Percentiles rank a stretch among this genome's conserved stretches.
phyloP scores from a whole-genome alignment of 2,888 invertebrate genomes.

The Catocala fraxini region DNA sequence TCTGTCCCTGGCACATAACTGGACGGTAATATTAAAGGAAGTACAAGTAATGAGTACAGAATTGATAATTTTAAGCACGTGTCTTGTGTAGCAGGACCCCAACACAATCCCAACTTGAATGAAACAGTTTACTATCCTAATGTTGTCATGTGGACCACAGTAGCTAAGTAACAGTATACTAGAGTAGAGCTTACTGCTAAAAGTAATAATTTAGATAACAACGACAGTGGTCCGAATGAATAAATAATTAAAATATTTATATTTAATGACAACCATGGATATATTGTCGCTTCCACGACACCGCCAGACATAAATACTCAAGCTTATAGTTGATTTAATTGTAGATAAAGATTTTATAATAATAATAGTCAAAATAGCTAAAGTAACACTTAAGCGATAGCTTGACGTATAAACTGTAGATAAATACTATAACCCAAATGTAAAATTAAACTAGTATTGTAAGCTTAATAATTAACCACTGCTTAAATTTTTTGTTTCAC shows the following conservation, averaged over 20 bases:
- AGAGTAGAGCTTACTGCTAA: conserved; percentile 69
- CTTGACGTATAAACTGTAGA: conserved; percentile 54
- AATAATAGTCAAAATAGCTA: conserved; percentile 58
- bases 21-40: conserved; percentile 81
- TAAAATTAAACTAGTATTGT: conserved; percentile 26
- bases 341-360: conserved; percentile 57
- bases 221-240: conserved; percentile 52
- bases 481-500: conserved; percentile 55
- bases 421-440: conserved; percentile 24
- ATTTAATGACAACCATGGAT: conserved; percentile 69
- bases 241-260: conserved; percentile 43
- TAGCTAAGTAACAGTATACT: conserved; percentile 63
- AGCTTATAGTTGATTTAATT: conserved; percentile 64
- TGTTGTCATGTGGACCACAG: conserved; percentile 79
- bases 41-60: conserved; percentile 86
- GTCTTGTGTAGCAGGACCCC: conserved; percentile 84
- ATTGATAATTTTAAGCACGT: conserved; percentile 83
- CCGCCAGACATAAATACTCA: conserved; percentile 62
- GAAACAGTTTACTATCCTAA: conserved; percentile 63
- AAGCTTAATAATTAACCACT: conserved; percentile 54
- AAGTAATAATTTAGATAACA: conserved; percentile 30
- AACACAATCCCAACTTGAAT: conserved; percentile 75
- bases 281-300: conserved; percentile 69
- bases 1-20: conserved; percentile 82
- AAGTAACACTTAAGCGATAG: conserved; percentile 57